These are phyloP conservation scores for Arbacia lixula DNA, from an alignment of 53 echinoderm and acorn worm species.

Conservation along the genomic window DNA sequence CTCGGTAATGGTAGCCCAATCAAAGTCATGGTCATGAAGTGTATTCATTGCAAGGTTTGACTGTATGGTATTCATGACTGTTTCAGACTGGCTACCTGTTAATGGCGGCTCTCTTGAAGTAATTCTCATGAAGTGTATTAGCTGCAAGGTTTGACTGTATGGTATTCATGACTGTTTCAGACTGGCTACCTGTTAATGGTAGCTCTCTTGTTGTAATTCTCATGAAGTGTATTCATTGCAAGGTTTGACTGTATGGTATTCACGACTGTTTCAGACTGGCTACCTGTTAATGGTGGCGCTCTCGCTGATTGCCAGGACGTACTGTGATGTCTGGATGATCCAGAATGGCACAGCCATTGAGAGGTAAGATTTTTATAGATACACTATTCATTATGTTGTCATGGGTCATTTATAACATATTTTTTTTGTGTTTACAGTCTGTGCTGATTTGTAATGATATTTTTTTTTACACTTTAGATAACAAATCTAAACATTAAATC, in stretches of 20 bases:
- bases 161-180: constrained; percentile 53
- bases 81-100: too few species aligned
- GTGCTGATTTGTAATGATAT: too few species aligned
- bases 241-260: background rate
- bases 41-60: background rate
- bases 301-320: constrained; percentile 82
- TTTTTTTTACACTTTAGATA: too few species aligned
- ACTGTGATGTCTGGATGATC: constrained; percentile 99
- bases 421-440: too few species aligned
- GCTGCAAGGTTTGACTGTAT: background rate
- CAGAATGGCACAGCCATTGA: constrained; percentile 97
- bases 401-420: too few species aligned
- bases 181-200: constrained; percentile 75
- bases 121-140: too few species aligned
- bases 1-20: too few species aligned
- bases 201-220: constrained; percentile 75
- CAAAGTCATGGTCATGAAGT: too few species aligned
- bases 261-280: constrained; percentile 66
- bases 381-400: too few species aligned
- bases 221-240: background rate
- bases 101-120: too few species aligned
- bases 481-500: too few species aligned
- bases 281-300: constrained; percentile 77
- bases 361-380: too few species aligned
- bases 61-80: background rate